Evolutionary conservation across 1,140 invertebrate genomes (phyloP).

Genomic region (Grapholita molesta): DNA sequence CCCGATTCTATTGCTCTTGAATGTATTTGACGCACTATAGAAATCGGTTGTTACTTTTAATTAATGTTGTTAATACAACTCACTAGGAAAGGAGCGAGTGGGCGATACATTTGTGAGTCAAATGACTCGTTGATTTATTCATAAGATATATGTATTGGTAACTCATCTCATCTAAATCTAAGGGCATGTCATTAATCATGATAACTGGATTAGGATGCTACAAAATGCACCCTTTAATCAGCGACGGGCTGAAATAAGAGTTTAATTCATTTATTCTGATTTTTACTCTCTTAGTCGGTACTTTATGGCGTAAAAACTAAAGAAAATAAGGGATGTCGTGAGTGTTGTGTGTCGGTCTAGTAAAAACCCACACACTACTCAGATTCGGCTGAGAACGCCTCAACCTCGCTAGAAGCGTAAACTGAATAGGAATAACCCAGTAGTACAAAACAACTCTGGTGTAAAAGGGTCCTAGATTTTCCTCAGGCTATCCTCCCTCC

Average conservation of each 20-base stretch:
- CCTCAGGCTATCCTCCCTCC: too few species aligned
- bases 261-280: background rate
- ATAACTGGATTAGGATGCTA: background rate
- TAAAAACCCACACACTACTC: too few species aligned
- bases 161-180: background rate
- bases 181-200: background rate
- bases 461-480: too few species aligned
- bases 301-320: background rate
- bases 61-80: background rate
- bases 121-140: constrained; percentile 9
- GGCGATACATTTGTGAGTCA: background rate
- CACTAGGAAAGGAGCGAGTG: background rate
- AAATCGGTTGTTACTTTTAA: background rate
- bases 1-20: too few species aligned
- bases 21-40: too few species aligned
- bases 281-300: background rate
- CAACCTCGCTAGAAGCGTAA: too few species aligned
- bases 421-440: too few species aligned
- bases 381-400: too few species aligned
- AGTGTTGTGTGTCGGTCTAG: too few species aligned
- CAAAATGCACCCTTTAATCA: background rate
- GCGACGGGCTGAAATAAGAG: background rate
- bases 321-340: too few species aligned
- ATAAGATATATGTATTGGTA: constrained; percentile 6
- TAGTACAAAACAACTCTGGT: too few species aligned